Percentiles rank a stretch among this genome's conserved stretches.
These are phyloP conservation scores for Hylaea fasciaria DNA, from an alignment of 2,888 invertebrate species.

Conservation along the genomic window DNA sequence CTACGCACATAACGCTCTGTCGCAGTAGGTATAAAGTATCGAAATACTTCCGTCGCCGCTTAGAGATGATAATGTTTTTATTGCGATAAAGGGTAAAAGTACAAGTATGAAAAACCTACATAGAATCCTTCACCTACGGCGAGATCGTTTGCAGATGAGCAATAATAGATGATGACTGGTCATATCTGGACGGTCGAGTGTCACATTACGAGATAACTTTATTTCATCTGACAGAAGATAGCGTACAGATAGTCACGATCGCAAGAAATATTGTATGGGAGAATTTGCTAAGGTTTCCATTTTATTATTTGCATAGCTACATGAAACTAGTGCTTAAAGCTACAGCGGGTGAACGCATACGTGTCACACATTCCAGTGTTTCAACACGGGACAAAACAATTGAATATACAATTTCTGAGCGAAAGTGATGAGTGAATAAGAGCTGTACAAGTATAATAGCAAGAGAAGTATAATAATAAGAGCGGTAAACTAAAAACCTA, in stretches of 20 bases:
- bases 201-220: constrained; percentile 61
- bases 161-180: constrained; percentile 67
- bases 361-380: no score
- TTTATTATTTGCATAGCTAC: constrained; percentile 8
- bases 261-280: constrained; percentile 48
- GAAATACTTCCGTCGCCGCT: neutral
- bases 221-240: constrained; percentile 41
- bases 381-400: no score
- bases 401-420: no score
- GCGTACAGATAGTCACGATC: constrained; percentile 51
- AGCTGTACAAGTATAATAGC: no score
- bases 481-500: no score
- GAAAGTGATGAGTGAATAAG: no score
- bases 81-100: constrained; percentile 26
- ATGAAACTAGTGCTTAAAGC: neutral
- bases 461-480: no score
- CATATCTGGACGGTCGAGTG: constrained; percentile 52
- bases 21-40: neutral
- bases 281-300: constrained; percentile 24
- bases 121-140: constrained; percentile 43
- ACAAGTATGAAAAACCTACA: neutral
- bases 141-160: constrained; percentile 56
- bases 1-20: neutral
- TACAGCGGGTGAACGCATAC: neutral
- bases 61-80: neutral